Percentiles rank a stretch among this genome's conserved stretches.
These are phyloP conservation scores for Anastatus disparis DNA, from an alignment of 1,140 invertebrate species.

Conservation along the genomic window DNA sequence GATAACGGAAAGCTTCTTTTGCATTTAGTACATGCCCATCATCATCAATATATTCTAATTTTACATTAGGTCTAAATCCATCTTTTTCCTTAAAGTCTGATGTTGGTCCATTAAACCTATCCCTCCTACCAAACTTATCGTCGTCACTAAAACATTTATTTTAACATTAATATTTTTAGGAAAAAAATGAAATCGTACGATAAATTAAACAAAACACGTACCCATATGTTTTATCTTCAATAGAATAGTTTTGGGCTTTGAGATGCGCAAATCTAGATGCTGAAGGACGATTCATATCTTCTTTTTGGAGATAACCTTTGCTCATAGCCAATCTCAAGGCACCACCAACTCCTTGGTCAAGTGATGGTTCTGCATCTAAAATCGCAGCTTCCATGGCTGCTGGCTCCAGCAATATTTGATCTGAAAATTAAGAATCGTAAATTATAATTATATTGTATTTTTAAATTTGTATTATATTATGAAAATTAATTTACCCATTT, in stretches of 20 bases:
- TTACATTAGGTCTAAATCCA: conserved; percentile 93
- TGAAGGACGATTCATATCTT: conserved; percentile 77
- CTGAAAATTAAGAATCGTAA: conserved; percentile 45
- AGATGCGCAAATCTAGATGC: conserved; percentile 81
- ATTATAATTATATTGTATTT: conserved; percentile 10
- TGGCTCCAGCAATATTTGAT: conserved; percentile 59
- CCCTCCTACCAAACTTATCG: conserved; percentile 82
- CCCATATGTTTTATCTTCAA: conserved; percentile 94
- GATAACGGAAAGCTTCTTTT: conserved; percentile 96
- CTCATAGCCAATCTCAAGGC: conserved; percentile 92
- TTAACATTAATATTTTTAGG: not conserved
- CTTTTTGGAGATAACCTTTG: conserved; percentile 94
- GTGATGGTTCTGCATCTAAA: conserved; percentile 93
- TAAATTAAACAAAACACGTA: too few species aligned
- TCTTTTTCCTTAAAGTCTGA: conserved; percentile 95
- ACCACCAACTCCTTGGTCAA: conserved; percentile 91
- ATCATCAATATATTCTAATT: conserved; percentile 98
- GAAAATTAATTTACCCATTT: conserved; percentile 66
- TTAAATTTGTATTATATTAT: not conserved
- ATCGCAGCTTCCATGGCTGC: conserved; percentile 75
- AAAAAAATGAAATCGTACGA: too few species aligned
- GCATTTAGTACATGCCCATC: conserved; percentile 88
- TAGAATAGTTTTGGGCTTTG: conserved; percentile 93
- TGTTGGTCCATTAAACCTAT: conserved; percentile 86
- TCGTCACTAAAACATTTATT: conserved; percentile 74